A percentile compares a stretch with the other conserved stretches of the same genome.
phyloP scores from a whole-genome alignment of 2,797 vertebrate genomes.

The Melopsittacus undulatus region DNA sequence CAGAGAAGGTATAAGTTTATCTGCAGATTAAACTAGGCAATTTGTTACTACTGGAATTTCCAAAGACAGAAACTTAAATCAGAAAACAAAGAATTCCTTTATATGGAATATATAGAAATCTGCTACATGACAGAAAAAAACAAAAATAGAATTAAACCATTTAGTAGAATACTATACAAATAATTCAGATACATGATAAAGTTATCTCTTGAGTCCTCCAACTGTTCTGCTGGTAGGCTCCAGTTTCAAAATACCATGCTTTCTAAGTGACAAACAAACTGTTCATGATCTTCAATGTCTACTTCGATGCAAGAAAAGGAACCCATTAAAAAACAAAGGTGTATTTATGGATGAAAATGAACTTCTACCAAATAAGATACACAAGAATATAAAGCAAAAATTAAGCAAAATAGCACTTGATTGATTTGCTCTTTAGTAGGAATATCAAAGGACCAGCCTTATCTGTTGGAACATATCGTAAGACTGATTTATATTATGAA shows the following conservation, averaged over 20 bases:
- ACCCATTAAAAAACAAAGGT: background rate
- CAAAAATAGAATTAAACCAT: background rate
- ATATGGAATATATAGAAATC: background rate
- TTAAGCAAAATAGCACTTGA: conserved; percentile 50
- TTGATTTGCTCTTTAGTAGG: conserved; percentile 67
- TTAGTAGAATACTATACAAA: background rate
- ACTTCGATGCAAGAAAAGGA: background rate
- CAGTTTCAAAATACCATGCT: background rate
- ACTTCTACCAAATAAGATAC: background rate
- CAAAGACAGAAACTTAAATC: background rate
- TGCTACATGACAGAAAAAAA: background rate
- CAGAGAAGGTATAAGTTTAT: background rate
- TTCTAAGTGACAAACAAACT: background rate
- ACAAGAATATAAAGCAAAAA: conserved; percentile 19
- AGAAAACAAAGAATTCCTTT: background rate
- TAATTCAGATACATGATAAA: background rate
- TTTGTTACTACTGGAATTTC: background rate
- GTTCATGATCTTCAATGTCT: background rate
- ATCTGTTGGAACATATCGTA: conserved; percentile 47
- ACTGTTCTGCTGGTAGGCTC: background rate
- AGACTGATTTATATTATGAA: conserved; percentile 65
- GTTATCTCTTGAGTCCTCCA: background rate
- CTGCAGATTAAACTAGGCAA: background rate
- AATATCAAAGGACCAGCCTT: conserved; percentile 65
- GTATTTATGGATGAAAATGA: background rate